Evolutionary conservation across 2,888 invertebrate genomes (phyloP).

Genomic region (Chymomyza caudatula): DNA sequence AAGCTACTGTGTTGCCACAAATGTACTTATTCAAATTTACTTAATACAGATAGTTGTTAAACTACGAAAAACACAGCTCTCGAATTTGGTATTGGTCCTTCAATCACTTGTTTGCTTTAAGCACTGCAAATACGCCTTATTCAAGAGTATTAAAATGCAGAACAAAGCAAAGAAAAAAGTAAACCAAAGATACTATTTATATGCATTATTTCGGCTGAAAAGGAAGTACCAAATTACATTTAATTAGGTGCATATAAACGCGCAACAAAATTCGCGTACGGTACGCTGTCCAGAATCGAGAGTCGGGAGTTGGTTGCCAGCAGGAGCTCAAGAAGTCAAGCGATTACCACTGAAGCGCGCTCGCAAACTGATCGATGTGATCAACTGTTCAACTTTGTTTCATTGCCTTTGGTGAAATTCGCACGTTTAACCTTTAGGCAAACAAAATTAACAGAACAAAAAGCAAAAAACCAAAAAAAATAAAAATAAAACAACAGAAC

Average conservation of each 20-base stretch:
- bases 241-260: conserved; percentile 66
- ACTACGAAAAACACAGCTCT: too few relatives aligned
- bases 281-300: conserved; percentile 53
- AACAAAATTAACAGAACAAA: conserved; percentile 50
- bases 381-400: conserved; percentile 28
- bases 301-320: conserved; percentile 16
- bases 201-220: conserved; percentile 75
- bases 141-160: neutral
- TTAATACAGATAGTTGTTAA: too few relatives aligned
- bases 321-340: conserved; percentile 61
- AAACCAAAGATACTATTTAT: conserved; percentile 73
- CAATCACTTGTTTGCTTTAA: neutral
- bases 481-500: conserved; percentile 29
- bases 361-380: conserved; percentile 53
- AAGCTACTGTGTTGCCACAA: too few relatives aligned
- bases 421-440: conserved; percentile 74
- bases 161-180: conserved; percentile 48
- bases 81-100: too few relatives aligned
- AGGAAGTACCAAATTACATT: conserved; percentile 77
- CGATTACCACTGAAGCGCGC: conserved; percentile 65
- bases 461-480: conserved; percentile 27
- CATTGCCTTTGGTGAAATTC: conserved; percentile 68
- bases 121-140: neutral
- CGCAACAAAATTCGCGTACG: conserved; percentile 66
- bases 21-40: too few relatives aligned